Evolutionary conservation across 2,113 vertebrate genomes (phyloP).

Genomic region (Vireo altiloquus): DNA sequence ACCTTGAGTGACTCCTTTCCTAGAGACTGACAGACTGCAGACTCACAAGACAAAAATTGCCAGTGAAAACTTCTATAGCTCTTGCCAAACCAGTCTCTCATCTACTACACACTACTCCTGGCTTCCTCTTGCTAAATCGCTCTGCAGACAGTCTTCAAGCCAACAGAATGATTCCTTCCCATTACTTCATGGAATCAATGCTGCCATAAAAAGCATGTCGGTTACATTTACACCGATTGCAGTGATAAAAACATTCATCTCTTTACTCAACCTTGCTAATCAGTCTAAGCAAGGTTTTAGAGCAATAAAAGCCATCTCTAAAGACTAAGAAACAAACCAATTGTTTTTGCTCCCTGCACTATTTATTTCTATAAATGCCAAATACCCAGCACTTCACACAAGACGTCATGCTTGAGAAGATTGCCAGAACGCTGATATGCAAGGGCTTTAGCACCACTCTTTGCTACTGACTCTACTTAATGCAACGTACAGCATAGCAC

Average conservation of each 20-base stretch:
- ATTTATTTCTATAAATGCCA: slow-evolving; percentile 32
- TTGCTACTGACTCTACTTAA: background rate
- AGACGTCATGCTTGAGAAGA: background rate
- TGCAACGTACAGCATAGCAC: background rate
- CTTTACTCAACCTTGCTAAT: background rate
- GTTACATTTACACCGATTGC: background rate
- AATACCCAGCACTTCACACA: background rate
- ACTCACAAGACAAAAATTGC: background rate
- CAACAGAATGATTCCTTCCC: background rate
- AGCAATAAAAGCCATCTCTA: slow-evolving; percentile 1
- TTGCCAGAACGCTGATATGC: background rate
- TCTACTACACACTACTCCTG: background rate
- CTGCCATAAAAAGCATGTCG: background rate
- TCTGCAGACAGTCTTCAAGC: background rate
- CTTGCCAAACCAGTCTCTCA: background rate
- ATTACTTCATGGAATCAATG: background rate
- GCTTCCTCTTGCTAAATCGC: background rate
- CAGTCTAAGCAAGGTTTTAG: slow-evolving; percentile 29
- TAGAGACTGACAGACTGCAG: background rate
- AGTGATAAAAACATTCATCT: background rate
- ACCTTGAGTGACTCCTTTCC: background rate
- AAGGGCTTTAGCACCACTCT: background rate
- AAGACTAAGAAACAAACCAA: background rate
- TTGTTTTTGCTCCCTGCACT: background rate
- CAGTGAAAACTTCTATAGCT: background rate